These are phyloP conservation scores for Heliornis fulica DNA, from an alignment of 2,113 vertebrate species.

Conservation along the genomic window DNA sequence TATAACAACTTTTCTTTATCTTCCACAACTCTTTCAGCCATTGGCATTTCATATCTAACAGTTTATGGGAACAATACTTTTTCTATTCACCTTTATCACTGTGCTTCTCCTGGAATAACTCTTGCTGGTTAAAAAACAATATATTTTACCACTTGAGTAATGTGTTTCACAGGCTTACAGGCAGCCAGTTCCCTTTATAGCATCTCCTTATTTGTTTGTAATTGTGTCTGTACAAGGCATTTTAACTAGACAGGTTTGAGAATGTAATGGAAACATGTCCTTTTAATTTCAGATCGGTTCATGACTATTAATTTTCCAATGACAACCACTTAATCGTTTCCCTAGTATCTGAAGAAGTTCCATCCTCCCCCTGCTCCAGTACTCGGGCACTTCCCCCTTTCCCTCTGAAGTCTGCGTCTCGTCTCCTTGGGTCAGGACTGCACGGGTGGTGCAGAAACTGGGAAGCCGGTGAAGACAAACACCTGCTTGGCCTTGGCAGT, in stretches of 20 bases:
- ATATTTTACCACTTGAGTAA: neutral
- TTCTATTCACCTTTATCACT: neutral
- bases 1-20: neutral
- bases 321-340: neutral
- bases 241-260: neutral
- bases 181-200: neutral
- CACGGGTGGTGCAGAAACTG: neutral
- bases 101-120: neutral
- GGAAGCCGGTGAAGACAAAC: neutral
- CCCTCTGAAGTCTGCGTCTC: neutral
- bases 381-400: rapidly evolving
- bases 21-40: neutral
- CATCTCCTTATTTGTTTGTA: neutral
- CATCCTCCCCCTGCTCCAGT: neutral
- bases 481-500: neutral
- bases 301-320: neutral
- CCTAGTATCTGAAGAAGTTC: neutral
- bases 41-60: neutral
- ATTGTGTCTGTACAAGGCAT: neutral
- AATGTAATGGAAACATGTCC: neutral
- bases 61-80: neutral
- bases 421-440: neutral
- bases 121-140: neutral
- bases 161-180: neutral
- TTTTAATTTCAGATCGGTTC: neutral